Conservation (phyloP, 92 coral and sea anemone genomes). For the Heliopora coerulea region DNA sequence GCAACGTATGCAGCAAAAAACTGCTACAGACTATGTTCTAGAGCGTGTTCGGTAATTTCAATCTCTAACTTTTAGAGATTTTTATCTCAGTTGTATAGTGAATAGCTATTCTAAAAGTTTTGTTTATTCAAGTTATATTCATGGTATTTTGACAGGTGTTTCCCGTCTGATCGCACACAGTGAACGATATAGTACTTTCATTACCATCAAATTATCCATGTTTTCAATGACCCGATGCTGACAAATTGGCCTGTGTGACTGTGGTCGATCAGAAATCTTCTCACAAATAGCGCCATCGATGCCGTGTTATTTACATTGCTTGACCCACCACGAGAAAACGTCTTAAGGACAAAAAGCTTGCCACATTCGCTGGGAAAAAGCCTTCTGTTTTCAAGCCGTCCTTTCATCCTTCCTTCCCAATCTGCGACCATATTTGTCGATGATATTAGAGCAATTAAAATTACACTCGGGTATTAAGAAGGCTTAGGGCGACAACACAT, state of each 20-base stretch:
- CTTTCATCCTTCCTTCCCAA: neutral
- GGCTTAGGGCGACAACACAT: constrained; percentile 18
- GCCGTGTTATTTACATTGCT: constrained; percentile 18
- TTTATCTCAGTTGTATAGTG: too few relatives aligned
- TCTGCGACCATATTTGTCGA: constrained; percentile 24
- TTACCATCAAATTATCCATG: neutral
- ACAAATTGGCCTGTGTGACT: too few relatives aligned
- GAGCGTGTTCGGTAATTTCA: too few relatives aligned
- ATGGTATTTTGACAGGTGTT: neutral
- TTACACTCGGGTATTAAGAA: constrained; percentile 30
- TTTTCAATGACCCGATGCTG: neutral
- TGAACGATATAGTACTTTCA: neutral
- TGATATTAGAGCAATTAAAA: constrained; percentile 29
- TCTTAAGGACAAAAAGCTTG: neutral
- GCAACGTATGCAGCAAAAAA: too few relatives aligned
- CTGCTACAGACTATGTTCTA: too few relatives aligned
- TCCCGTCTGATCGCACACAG: neutral
- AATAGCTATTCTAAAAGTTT: neutral
- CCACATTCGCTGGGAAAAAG: constrained; percentile 15
- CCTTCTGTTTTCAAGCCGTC: constrained; percentile 41
- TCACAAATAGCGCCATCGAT: neutral
- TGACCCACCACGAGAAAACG: neutral
- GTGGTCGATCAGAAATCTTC: too few relatives aligned
- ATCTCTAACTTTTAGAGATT: too few relatives aligned
- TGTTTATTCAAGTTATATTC: neutral